phyloP scores from a whole-genome alignment of 2,888 invertebrate species.

The Deroplatys truncata region DNA sequence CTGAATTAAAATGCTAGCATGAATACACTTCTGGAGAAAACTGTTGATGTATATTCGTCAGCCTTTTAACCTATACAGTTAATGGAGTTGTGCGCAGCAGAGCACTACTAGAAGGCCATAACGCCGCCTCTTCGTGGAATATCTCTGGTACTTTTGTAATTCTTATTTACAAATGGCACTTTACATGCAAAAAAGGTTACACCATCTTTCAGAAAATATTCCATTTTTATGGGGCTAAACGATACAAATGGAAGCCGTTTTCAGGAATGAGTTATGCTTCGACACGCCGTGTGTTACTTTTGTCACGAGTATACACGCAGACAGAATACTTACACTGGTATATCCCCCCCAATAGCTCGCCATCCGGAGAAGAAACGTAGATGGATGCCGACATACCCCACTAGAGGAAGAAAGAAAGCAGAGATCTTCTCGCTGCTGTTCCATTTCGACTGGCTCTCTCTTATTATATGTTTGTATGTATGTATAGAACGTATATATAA shows the following conservation, averaged over 20 bases:
- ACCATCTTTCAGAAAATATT: not conserved
- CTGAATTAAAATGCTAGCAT: no score
- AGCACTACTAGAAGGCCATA: no score
- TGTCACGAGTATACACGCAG: no score
- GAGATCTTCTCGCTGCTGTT: not conserved
- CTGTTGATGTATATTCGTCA: no score
- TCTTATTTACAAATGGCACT: not conserved
- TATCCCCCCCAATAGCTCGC: not conserved
- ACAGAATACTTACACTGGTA: not conserved
- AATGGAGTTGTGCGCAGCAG: no score
- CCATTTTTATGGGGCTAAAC: not conserved
- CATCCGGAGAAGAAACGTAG: not conserved
- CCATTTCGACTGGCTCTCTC: constrained; percentile 7
- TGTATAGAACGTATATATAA: constrained; percentile 22
- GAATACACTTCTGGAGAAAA: no score
- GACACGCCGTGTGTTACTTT: no score
- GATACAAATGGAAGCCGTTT: not conserved
- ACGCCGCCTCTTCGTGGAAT: no score
- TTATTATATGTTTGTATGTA: constrained; percentile 24
- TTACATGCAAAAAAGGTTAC: not conserved
- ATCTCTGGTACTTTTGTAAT: not conserved
- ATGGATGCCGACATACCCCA: not conserved
- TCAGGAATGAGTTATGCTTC: not conserved
- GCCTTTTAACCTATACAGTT: no score
- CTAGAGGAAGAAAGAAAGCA: no score